phyloP scores from a whole-genome alignment of 2,797 vertebrate genomes.

The Melanotaenia parkinsoni region DNA sequence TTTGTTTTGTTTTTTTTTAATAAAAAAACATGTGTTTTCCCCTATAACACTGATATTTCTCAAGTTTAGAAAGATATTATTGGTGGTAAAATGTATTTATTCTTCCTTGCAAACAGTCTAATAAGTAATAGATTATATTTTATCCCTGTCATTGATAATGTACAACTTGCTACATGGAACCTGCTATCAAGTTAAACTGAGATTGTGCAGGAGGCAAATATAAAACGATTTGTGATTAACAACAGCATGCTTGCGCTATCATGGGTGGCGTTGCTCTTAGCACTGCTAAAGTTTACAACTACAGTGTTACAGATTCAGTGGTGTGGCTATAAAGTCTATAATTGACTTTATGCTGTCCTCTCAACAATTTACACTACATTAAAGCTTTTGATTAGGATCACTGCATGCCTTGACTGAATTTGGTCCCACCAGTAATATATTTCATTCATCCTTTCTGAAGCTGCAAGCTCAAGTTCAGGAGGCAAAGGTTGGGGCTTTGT shows the following conservation, averaged over 20 bases:
- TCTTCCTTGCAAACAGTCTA: background rate
- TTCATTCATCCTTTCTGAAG: conserved; percentile 70
- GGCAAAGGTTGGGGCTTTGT: conserved; percentile 75
- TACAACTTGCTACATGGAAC: background rate
- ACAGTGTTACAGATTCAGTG: background rate
- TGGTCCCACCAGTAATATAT: conserved; percentile 1
- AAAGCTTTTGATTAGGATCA: conserved; percentile 3
- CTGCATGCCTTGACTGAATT: conserved; percentile 3
- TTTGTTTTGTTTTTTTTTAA: too few species aligned
- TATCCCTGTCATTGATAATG: background rate
- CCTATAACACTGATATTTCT: background rate
- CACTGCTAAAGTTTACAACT: background rate
- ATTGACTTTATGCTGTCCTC: background rate
- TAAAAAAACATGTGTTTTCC: background rate
- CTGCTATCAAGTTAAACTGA: too few species aligned
- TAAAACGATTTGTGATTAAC: too few species aligned
- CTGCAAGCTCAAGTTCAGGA: conserved; percentile 69
- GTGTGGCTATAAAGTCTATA: background rate
- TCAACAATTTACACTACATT: background rate
- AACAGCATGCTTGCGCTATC: background rate
- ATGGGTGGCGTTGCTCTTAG: background rate
- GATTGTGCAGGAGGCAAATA: background rate
- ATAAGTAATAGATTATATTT: background rate
- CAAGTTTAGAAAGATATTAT: background rate
- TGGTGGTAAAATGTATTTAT: background rate